phyloP scores from a whole-genome alignment of 2,888 invertebrate genomes.

The Andrena bucephala region DNA sequence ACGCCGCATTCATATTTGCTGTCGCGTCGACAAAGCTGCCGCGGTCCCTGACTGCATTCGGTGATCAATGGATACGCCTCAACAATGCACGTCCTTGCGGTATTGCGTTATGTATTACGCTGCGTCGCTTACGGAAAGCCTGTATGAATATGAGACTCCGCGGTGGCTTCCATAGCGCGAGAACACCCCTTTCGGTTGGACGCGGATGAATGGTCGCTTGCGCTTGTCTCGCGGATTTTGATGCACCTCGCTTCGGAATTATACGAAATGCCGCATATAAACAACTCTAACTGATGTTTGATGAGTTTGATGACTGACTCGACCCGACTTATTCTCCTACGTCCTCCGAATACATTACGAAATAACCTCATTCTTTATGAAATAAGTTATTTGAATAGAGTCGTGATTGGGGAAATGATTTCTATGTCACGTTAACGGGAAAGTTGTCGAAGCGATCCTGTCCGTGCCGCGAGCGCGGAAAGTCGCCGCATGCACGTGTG shows the following conservation, averaged over 20 bases:
- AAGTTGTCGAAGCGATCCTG: not conserved
- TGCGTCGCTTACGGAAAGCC: conserved; percentile 6
- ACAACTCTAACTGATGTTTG: no score
- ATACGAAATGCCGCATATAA: not conserved
- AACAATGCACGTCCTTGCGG: conserved; percentile 72
- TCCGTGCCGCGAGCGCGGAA: not conserved
- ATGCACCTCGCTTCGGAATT: not conserved
- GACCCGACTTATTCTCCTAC: no score
- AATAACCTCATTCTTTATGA: no score
- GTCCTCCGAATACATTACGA: no score
- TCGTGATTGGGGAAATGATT: no score
- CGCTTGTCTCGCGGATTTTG: not conserved
- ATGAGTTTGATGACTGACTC: no score
- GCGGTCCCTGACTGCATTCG: conserved; percentile 59
- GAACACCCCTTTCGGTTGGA: conserved; percentile 45
- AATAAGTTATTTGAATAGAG: no score
- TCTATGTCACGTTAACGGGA: no score
- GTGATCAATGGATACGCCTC: conserved; percentile 69
- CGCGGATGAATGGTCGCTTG: conserved; percentile 16
- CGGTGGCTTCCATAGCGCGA: conserved; percentile 29
- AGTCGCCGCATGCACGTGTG: conserved; percentile 1
- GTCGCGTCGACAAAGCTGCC: conserved; percentile 29
- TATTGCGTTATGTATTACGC: conserved; percentile 65
- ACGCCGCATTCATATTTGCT: conserved; percentile 24
- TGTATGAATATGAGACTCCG: not conserved